Evolutionary conservation across 1,140 invertebrate genomes (phyloP).

Genomic region (Pantala flavescens): DNA sequence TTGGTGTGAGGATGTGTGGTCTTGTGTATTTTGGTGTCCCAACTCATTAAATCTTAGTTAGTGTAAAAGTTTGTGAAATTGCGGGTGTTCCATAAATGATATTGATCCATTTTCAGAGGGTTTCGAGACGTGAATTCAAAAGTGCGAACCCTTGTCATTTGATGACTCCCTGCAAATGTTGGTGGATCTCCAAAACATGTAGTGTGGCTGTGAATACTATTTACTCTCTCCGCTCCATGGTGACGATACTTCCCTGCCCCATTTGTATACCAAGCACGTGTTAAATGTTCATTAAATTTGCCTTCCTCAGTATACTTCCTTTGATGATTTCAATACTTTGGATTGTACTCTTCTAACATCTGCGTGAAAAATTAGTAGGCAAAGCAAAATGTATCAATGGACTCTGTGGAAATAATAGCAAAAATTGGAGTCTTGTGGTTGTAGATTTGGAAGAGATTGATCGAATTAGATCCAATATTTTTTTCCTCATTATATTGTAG

Average conservation of each 20-base stretch:
- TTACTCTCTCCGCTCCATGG: slow-evolving; percentile 7
- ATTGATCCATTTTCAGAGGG: not conserved
- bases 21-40: slow-evolving; percentile 5
- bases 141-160: not conserved
- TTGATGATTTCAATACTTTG: not conserved
- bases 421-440: not conserved
- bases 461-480: not conserved
- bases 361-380: not conserved
- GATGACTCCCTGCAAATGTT: not conserved
- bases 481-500: not conserved
- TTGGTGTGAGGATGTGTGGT: slow-evolving; percentile 4
- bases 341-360: not conserved
- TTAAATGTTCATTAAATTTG: slow-evolving; percentile 1
- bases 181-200: slow-evolving; percentile 1
- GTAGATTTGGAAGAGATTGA: not conserved
- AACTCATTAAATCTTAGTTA: not conserved
- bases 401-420: not conserved
- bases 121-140: not conserved
- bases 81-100: not conserved
- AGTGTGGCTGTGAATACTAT: slow-evolving; percentile 5
- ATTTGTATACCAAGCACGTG: not conserved
- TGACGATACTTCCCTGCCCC: not conserved
- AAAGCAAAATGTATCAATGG: not conserved
- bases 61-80: not conserved
- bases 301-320: not conserved